Conservation (phyloP, 2,888 invertebrate genomes). For the Adela reaumurella region DNA sequence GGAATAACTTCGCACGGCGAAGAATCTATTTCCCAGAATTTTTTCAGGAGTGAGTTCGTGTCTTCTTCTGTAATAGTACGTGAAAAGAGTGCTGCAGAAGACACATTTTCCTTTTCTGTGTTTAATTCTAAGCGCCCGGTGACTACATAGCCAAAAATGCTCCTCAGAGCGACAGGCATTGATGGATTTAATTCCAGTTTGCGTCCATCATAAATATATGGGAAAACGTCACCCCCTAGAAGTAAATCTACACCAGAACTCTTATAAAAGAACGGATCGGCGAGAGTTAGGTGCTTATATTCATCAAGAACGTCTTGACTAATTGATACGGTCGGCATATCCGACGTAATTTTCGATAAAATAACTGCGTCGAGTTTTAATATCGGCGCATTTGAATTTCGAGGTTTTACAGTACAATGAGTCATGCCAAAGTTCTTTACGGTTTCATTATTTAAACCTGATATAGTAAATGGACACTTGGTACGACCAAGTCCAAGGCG, state of each 20-base stretch:
- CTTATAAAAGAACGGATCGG: neutral
- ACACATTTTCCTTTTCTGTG: neutral
- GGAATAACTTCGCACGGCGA: neutral
- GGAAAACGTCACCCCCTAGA: neutral
- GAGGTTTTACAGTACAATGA: neutral
- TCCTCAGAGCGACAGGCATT: neutral
- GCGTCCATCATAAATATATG: slow-evolving; percentile 4
- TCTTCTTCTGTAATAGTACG: neutral
- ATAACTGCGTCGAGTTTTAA: neutral
- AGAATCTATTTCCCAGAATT: neutral
- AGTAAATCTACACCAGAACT: neutral
- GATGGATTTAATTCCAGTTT: neutral
- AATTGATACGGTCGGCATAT: neutral
- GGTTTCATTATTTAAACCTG: neutral
- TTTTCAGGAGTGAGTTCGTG: neutral
- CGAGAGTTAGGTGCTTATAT: neutral
- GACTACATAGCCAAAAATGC: neutral
- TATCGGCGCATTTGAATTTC: neutral
- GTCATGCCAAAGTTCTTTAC: neutral
- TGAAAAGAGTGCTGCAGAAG: neutral
- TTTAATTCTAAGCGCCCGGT: neutral
- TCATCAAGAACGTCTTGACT: neutral
- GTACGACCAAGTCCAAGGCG: neutral
- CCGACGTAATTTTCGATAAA: neutral
- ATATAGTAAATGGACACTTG: neutral